These are phyloP conservation scores for Achatina immaculata DNA, from an alignment of 1,140 invertebrate genomes.

Conservation along the genomic window DNA sequence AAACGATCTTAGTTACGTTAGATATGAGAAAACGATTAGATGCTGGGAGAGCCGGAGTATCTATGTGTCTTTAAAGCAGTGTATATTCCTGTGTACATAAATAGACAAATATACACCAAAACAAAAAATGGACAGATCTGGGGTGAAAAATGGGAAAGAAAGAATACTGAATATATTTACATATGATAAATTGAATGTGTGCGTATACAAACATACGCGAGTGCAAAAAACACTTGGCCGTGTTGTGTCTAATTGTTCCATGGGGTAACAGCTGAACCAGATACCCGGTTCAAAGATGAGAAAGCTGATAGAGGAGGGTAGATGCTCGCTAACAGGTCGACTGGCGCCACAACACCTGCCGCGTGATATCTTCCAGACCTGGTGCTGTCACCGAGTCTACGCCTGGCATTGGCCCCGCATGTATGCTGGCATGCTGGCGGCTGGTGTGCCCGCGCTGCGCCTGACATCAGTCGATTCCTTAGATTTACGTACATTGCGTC, in stretches of 20 bases:
- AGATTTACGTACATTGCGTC: background rate
- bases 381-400: slow-evolving; percentile 6
- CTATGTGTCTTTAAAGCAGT: background rate
- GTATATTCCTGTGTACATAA: background rate
- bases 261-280: background rate
- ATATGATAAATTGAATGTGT: background rate
- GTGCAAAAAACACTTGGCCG: background rate
- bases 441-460: too few species aligned
- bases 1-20: background rate
- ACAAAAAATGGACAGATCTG: background rate
- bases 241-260: slow-evolving; percentile 25
- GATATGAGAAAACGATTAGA: background rate
- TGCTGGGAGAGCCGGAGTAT: background rate
- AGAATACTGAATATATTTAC: slow-evolving; percentile 8
- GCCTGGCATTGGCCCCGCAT: background rate
- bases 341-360: slow-evolving; percentile 33
- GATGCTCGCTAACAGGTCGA: background rate
- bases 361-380: slow-evolving; percentile 20
- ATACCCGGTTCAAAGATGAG: slow-evolving; percentile 20
- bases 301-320: slow-evolving; percentile 7
- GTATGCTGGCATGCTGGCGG: background rate
- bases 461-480: background rate
- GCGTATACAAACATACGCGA: background rate
- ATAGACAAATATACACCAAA: background rate
- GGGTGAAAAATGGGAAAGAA: background rate